A percentile compares a stretch with the other conserved stretches of the same genome.
Conservation (phyloP, 2,888 invertebrate genomes). For the Nysson spinosus region DNA sequence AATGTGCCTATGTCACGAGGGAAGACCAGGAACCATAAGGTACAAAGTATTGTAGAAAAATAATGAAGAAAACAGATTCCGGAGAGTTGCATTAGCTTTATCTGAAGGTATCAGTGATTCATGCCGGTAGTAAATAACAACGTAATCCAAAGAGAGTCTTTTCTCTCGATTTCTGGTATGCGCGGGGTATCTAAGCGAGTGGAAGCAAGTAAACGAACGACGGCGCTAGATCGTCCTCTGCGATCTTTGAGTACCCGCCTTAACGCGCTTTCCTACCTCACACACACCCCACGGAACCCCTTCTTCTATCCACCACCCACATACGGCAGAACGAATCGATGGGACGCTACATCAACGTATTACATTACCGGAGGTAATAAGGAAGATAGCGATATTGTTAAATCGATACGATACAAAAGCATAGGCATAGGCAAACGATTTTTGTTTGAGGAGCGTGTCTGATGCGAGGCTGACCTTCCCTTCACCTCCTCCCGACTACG, state of each 20-base stretch:
- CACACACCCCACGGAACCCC: neutral
- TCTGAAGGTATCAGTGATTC: slow-evolving; percentile 64
- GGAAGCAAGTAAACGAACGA: slow-evolving; percentile 14
- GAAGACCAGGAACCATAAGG: neutral
- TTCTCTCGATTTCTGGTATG: slow-evolving; percentile 36
- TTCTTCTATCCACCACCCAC: neutral
- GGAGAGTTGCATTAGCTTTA: slow-evolving; percentile 58
- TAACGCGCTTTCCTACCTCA: neutral
- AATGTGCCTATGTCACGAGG: too few relatives aligned
- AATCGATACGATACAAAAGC: slow-evolving; percentile 32
- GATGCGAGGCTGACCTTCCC: slow-evolving; percentile 3
- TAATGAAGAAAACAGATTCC: slow-evolving; percentile 7
- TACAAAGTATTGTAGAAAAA: neutral
- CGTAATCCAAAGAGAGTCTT: slow-evolving; percentile 59
- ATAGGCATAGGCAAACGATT: neutral
- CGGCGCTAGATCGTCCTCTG: slow-evolving; percentile 28
- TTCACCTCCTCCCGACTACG: slow-evolving; percentile 1
- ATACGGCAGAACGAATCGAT: too few relatives aligned
- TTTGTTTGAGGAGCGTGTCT: slow-evolving; percentile 15
- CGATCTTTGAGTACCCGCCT: slow-evolving; percentile 15
- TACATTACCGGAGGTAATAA: slow-evolving; percentile 59
- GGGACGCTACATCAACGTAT: too few relatives aligned
- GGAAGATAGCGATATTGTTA: slow-evolving; percentile 62
- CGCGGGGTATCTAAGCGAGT: slow-evolving; percentile 26
- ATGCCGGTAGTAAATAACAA: slow-evolving; percentile 64